Base-by-base conservation (phyloP, 2,797 vertebrate species). In the Acanthis flammea region DNA sequence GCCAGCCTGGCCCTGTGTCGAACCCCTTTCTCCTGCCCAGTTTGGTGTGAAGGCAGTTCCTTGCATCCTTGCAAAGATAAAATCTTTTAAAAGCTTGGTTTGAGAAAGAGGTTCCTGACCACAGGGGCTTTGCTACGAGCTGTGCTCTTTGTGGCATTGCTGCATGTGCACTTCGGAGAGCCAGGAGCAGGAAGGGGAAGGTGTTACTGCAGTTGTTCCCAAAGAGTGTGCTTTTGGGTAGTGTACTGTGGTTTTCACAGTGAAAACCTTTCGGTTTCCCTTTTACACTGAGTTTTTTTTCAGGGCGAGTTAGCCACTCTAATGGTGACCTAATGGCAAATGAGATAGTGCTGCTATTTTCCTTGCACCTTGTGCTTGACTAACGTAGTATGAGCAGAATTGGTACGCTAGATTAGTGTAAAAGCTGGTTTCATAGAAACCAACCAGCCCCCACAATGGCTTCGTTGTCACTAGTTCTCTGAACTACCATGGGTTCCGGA, bases 361-460 rank as follows among this genome's bases (percentile, higher is more conserved):
- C 12, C 7, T 66, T 47, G 42, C 28, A 28, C 18, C 28, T n/a
- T 27, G 18, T 50, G 25, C 18, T 35, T 58, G 24, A 28, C 35
- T 73, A 30, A 25, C 37, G 37, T 54, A 48, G 30, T 18, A 9
- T 19, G 14, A 83, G 8, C 39, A 37, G 50, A 88, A 68, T 22
- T 3, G 2, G 17, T 37, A 76, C 55, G 11, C 6, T 51, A 54
- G 62, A 25, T 2, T 2, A 33, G 10, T 48, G 19, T 61, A 62
- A 77, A 77, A 71, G 21, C 7, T 45, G 1, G 5, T 68, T 78
- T 54, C 1, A 1, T 12, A 14, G 31, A 12, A 58, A 18, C 25
- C 7, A 13, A 1, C 11, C 11, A 8, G 23, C 14, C 10, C 8
- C 12, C 1, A 1, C 24, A 30, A 0, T 28, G 31, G 44, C 6